Evolutionary conservation across 1,140 invertebrate genomes (phyloP).

Genomic region (Rhysida immarginata): DNA sequence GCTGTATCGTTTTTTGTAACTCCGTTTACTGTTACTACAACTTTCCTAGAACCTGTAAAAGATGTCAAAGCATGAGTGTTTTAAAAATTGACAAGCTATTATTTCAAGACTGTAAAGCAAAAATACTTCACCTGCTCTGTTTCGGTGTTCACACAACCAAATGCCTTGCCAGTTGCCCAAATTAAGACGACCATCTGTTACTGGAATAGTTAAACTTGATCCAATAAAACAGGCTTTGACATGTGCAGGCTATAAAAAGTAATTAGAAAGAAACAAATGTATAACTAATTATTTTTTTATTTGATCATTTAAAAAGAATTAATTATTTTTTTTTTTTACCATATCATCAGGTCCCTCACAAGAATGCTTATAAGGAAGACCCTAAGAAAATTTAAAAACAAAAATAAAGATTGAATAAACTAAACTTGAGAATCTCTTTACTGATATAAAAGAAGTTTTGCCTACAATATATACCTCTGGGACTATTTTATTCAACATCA

Average conservation of each 20-base stretch:
- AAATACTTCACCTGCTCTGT: constrained; percentile 51
- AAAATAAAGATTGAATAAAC: no score
- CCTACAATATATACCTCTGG: no score
- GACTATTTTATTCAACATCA: no score
- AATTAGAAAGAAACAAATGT: constrained; percentile 19
- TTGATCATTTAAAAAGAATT: constrained; percentile 1
- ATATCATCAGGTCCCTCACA: constrained; percentile 97
- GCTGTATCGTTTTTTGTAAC: no score
- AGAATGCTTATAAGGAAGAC: constrained; percentile 82
- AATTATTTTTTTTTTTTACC: constrained; percentile 47
- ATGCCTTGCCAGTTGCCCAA: constrained; percentile 94
- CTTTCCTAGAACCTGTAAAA: no score
- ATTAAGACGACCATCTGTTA: constrained; percentile 85
- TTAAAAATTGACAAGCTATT: no score
- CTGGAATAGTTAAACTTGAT: constrained; percentile 85
- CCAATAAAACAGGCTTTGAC: constrained; percentile 93
- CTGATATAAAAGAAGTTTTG: no score
- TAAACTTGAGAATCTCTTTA: no score
- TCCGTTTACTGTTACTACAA: no score
- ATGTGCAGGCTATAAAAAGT: constrained; percentile 68
- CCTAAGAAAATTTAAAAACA: constrained; percentile 31
- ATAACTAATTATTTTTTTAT: not conserved
- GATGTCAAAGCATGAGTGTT: no score
- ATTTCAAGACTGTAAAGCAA: no score
- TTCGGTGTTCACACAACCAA: constrained; percentile 93